phyloP scores from a whole-genome alignment of 2,797 vertebrate species.

The Onychomys arenicola region DNA sequence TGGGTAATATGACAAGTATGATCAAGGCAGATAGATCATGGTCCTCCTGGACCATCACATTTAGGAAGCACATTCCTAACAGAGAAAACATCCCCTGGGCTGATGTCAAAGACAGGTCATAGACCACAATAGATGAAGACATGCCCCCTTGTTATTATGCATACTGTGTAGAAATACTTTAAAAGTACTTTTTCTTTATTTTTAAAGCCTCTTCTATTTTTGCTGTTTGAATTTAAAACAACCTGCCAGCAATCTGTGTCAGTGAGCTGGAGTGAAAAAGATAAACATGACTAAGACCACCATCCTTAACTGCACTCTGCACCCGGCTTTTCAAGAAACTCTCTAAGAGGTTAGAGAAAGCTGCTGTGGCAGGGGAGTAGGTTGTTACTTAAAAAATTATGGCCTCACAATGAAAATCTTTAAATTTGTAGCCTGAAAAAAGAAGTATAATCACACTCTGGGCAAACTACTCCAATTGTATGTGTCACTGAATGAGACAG shows the following conservation, averaged over 20 bases:
- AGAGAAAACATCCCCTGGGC: not conserved
- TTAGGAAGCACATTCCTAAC: not conserved
- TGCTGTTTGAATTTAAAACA: not conserved
- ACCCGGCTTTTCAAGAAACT: not conserved
- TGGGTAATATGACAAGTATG: not conserved
- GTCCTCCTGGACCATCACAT: not conserved
- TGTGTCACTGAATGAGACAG: not conserved
- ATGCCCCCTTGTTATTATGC: not conserved
- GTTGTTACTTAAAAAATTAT: not conserved
- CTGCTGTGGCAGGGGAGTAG: not conserved
- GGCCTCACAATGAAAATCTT: not conserved
- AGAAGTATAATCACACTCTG: not conserved
- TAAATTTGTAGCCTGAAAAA: not conserved
- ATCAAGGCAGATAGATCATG: not conserved
- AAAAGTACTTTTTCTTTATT: not conserved
- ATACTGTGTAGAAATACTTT: not conserved
- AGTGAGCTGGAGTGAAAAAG: not conserved
- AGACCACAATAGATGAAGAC: not conserved
- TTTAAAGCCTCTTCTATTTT: slow-evolving; percentile 43
- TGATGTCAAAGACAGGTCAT: not conserved
- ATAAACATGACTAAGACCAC: not conserved
- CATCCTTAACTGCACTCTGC: not conserved
- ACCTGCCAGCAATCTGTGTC: not conserved
- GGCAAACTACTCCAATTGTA: not conserved
- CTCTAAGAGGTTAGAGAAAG: not conserved